Evolutionary conservation across 2,113 vertebrate genomes (phyloP).

Genomic region (Pica pica): DNA sequence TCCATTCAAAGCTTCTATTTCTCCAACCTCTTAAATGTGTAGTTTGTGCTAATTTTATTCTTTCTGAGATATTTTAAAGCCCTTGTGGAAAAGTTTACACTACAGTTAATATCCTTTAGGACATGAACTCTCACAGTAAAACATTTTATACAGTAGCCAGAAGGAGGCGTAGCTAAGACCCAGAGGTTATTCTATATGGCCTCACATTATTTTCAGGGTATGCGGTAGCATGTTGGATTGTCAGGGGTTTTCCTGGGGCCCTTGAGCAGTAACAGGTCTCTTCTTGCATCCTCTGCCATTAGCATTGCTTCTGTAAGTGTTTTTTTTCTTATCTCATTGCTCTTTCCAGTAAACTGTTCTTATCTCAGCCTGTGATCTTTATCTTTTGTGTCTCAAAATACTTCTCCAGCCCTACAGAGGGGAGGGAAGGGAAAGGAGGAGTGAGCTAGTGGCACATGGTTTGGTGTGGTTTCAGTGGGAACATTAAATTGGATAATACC

Average conservation of each 20-base stretch:
- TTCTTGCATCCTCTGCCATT: background rate
- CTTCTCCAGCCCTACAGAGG: background rate
- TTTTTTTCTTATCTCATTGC: background rate
- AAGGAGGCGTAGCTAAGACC: background rate
- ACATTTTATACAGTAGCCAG: background rate
- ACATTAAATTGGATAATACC: background rate
- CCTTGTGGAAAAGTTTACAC: background rate
- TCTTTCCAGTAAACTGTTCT: background rate
- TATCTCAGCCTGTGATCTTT: background rate
- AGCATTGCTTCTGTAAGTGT: too few relatives aligned
- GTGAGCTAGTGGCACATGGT: rapidly evolving
- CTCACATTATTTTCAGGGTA: background rate
- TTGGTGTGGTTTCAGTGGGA: background rate
- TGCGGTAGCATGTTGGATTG: rapidly evolving
- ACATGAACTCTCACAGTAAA: background rate
- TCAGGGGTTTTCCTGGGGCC: background rate
- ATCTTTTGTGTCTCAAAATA: background rate
- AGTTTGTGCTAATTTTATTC: background rate
- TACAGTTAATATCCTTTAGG: background rate
- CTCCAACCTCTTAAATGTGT: background rate
- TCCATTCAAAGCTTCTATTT: background rate
- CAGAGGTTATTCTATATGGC: background rate
- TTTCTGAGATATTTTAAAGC: background rate
- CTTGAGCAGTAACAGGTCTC: background rate
- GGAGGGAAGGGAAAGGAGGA: background rate